Evolutionary conservation across 2,113 vertebrate genomes (phyloP), one percentile per base, ranked within the genome.

Genomic region (Tetrax tetrax): DNA sequence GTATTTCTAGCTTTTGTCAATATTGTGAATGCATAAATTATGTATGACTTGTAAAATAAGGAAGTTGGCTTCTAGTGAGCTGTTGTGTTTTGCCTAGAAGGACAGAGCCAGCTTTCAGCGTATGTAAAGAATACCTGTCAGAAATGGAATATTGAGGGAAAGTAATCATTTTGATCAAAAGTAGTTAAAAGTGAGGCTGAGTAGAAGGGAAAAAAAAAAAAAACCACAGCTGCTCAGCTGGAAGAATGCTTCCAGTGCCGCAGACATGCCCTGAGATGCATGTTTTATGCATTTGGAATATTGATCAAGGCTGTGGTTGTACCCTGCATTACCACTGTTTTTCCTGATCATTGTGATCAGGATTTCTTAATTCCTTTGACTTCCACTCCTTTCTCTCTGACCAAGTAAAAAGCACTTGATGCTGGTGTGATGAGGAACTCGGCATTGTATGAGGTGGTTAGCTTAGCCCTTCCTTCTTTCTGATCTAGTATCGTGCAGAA

Each of bases 61-160:
- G 74, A 45, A 66, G 41, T 45, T 66, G 89, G 54, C 43, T 92
- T 90, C 51, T 75, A 71, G 64, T 69, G 64, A 90, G 43, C 75
- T 83, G 29, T 63, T 93, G 43, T 89, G 65, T 87, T 87, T 88
- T 94, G 83, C 78, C 89, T 94, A 68, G 68, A 80, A 96, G 64
- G 68, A 75, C 31, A 56, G 41, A 81, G 60, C 21, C 43, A 82
- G 53, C 29, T 53, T 79, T 86, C 66, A 82, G 69, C 29, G 41
- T 50, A 37, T 60, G 23, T 57, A 71, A 72, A 56, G 61, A 90
- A 61, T 80, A 90, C 65, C 63, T 95, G 69, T 96, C 75, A 93
- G 90, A 84, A 95, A 92, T 70, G 65, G 76, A 90, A 79, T 93
- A 92, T 80, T 91, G 91, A 94, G 71, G 82, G 65, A 82, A 95